Base-by-base conservation (phyloP, 2,888 invertebrate genomes). In the Ischnura elegans region DNA sequence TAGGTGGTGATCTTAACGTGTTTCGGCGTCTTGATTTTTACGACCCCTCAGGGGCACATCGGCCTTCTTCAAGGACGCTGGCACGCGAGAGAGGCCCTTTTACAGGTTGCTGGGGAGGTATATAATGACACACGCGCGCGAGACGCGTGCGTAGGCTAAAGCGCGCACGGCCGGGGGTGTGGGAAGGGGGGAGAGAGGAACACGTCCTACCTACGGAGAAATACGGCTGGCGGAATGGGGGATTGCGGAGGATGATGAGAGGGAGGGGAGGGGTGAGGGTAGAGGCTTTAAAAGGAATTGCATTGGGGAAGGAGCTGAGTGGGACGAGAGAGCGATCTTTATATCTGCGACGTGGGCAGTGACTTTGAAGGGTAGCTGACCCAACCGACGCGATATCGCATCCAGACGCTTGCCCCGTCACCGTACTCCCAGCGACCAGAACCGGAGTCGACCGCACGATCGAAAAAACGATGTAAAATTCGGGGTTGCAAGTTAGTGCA, bases 321-420 rank as follows among this genome's bases (percentile, higher is more conserved):
- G 86, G 86, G 86, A 46, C 21, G 85, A 13, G n/a, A 85, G 85
- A 45, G 86, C 45, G 46, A 46, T 46, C 86, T 45, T 86, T 86
- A 86, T 86, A 51, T 86, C 25, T 46, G 43, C 86, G 45, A 86
- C 86, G 86, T 86, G 86, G 86, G 86, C 86, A 86, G 86, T 46
- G 86, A 86, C 86, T 86, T 86, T 86, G 86, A 86, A 86, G 86
- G 86, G 86, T 86, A 86, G 46, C 86, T 45, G 86, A 86, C 86
- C 86, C 86, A 36, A 76, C 76, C 29, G 76, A 36, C n/a, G n/a
- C n/a, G n/a, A n/a, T n/a, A n/a, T n/a, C n/a, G n/a, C n/a, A n/a
- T n/a, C n/a, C n/a, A n/a, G n/a, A n/a, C n/a, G n/a, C n/a, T n/a
- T n/a, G n/a, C n/a, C n/a, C n/a, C n/a, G n/a, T n/a, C n/a, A n/a